phyloP scores from a whole-genome alignment of 1,140 invertebrate species.

The Spodoptera litura region DNA sequence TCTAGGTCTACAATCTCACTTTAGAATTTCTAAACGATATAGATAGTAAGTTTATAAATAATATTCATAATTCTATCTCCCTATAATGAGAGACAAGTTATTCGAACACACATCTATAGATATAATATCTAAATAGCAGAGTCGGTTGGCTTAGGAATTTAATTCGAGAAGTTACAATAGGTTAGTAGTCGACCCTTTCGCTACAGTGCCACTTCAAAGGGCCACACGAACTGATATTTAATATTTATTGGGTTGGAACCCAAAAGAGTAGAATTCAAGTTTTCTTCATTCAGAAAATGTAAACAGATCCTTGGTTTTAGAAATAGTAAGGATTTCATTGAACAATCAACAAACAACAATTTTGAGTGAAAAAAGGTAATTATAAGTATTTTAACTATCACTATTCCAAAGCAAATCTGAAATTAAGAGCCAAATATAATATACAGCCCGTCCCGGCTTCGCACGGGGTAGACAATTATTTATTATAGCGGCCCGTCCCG shows the following conservation, averaged over 20 bases:
- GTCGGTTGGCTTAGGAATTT: conserved; percentile 72
- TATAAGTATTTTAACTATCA: too few relatives aligned
- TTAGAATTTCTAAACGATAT: too few relatives aligned
- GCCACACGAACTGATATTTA: conserved; percentile 65
- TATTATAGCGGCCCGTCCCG: too few relatives aligned
- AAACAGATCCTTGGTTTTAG: not conserved
- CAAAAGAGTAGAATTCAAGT: conserved; percentile 37
- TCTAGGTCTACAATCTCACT: too few relatives aligned
- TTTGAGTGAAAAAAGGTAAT: too few relatives aligned
- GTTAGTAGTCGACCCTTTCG: conserved; percentile 71
- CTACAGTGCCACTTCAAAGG: conserved; percentile 70
- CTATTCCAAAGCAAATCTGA: too few relatives aligned
- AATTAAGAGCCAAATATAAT: too few relatives aligned
- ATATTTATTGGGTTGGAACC: conserved; percentile 59
- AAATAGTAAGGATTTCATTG: not conserved
- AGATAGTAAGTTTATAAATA: not conserved
- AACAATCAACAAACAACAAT: too few relatives aligned
- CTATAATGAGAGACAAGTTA: not conserved
- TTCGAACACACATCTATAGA: conserved; percentile 1
- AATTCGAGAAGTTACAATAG: conserved; percentile 78
- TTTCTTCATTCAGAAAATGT: conserved; percentile 17
- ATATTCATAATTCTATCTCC: not conserved
- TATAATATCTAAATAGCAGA: conserved; percentile 26
- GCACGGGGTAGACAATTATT: too few relatives aligned
- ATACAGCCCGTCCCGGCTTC: too few relatives aligned